Conservation (phyloP, 2,113 vertebrate species). For the Gracilinanus agilis region DNA sequence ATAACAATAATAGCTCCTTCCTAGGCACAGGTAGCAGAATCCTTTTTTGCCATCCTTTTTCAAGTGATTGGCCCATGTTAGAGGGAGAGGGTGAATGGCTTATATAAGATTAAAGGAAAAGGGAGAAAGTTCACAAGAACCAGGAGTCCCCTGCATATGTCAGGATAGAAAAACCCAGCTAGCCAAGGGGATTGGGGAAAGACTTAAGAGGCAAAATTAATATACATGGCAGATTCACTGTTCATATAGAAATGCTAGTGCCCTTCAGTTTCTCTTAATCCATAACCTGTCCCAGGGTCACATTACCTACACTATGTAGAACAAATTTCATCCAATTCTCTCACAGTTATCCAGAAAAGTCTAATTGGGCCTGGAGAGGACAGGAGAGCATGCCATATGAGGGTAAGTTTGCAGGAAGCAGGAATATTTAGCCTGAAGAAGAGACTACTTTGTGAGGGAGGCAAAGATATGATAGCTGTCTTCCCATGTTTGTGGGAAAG, state of each 20-base stretch:
- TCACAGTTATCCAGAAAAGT: neutral
- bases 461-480: fast-evolving
- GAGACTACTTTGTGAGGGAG: neutral
- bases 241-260: neutral
- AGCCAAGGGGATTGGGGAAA: neutral
- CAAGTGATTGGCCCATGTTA: neutral
- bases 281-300: neutral
- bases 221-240: no score
- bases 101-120: neutral
- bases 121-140: neutral
- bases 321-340: neutral
- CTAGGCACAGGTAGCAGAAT: neutral
- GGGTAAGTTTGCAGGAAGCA: neutral
- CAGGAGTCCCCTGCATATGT: neutral
- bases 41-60: neutral
- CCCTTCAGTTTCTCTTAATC: neutral
- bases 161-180: neutral
- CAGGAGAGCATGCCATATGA: neutral
- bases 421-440: neutral
- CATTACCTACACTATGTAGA: neutral
- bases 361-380: neutral
- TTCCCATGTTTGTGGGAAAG: neutral
- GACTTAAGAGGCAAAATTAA: neutral
- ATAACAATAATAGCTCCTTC: neutral
- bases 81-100: neutral